phyloP scores from a whole-genome alignment of 2,797 vertebrate species.

The Rachycentron canadum region DNA sequence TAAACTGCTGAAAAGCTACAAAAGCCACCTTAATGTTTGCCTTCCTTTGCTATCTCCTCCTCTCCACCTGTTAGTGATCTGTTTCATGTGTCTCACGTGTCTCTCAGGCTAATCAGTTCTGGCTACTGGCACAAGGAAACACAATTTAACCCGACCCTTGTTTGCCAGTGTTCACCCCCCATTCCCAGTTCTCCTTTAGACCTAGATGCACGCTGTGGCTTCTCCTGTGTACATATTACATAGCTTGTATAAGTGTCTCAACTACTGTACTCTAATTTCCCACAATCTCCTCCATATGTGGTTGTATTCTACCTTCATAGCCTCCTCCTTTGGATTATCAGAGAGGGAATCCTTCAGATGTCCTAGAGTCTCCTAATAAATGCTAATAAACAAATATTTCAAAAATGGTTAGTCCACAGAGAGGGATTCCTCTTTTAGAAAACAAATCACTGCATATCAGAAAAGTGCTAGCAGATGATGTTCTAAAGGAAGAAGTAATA shows the following conservation, averaged over 20 bases:
- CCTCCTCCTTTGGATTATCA: conserved; percentile 46
- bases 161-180: conserved; percentile 44
- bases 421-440: conserved; percentile 30
- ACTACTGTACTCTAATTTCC: conserved; percentile 81
- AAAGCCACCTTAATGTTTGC: conserved; percentile 19
- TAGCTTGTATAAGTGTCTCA: conserved; percentile 75
- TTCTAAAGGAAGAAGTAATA: conserved; percentile 17
- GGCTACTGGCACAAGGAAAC: conserved; percentile 42
- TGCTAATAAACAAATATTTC: conserved; percentile 39
- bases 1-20: conserved; percentile 7
- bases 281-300: conserved; percentile 78
- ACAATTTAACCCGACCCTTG: conserved; percentile 31
- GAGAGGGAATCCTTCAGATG: conserved; percentile 39
- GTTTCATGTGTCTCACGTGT: conserved; percentile 42
- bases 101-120: conserved; percentile 42
- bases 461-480: conserved; percentile 50
- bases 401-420: conserved; percentile 6
- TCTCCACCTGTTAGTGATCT: conserved; percentile 65
- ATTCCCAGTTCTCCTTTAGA: conserved; percentile 13
- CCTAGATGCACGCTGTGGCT: conserved; percentile 62
- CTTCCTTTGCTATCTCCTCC: conserved; percentile 38
- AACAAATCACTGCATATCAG: conserved; percentile 31
- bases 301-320: conserved; percentile 35
- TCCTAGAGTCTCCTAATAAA: conserved; percentile 24
- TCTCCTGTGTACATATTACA: conserved; percentile 76